Percentiles rank a stretch among this genome's conserved stretches.
These are phyloP conservation scores for Aphodius sticticus DNA, from an alignment of 2,888 invertebrate species.

Conservation along the genomic window DNA sequence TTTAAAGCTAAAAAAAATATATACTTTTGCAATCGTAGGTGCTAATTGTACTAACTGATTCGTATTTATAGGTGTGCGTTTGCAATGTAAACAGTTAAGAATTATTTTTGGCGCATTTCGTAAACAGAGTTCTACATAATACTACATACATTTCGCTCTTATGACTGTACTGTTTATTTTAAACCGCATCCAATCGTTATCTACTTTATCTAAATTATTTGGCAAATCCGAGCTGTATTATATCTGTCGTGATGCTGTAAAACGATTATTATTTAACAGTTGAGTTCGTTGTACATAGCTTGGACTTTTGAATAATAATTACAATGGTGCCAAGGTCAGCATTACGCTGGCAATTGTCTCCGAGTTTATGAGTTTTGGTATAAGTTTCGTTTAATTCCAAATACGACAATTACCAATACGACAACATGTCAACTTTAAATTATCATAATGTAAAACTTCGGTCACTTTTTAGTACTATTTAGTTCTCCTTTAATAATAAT, in stretches of 20 bases:
- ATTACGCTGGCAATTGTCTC: not conserved
- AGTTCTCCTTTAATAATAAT: too few species aligned
- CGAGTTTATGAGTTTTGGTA: not conserved
- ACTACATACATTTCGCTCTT: not conserved
- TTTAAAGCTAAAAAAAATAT: not conserved
- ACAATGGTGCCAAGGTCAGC: not conserved
- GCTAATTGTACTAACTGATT: slow-evolving; percentile 23
- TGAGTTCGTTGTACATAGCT: not conserved
- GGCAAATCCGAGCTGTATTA: not conserved
- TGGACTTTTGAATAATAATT: not conserved
- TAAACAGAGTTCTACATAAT: not conserved
- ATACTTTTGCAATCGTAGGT: not conserved
- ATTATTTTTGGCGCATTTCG: slow-evolving; percentile 11
- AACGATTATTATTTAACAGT: not conserved
- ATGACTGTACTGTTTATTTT: not conserved
- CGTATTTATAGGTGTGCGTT: slow-evolving; percentile 28
- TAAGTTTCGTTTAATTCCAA: not conserved
- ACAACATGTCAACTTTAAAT: too few species aligned
- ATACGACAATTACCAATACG: not conserved
- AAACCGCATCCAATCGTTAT: not conserved
- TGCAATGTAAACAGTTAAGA: slow-evolving; percentile 20
- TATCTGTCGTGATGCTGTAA: not conserved
- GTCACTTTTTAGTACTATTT: too few species aligned
- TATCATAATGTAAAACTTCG: too few species aligned
- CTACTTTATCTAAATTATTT: not conserved